Base-by-base conservation (phyloP, 2,797 vertebrate genomes). In the Labroides dimidiatus region DNA sequence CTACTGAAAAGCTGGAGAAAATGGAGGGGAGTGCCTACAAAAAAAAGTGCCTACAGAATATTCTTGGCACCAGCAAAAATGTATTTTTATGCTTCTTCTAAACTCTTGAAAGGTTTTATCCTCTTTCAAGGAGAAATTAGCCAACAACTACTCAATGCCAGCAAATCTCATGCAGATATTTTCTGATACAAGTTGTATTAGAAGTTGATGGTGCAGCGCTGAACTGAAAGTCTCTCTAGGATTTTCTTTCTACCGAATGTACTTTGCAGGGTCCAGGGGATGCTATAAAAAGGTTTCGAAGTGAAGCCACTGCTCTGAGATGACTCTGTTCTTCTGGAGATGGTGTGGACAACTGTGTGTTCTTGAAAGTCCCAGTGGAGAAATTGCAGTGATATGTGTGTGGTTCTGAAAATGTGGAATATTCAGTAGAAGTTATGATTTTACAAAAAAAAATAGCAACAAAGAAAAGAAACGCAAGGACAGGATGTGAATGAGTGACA, bases 401-500 rank as follows among this genome's bases (percentile, higher is more conserved):
- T 44, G n/a, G 54, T 15, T 2, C 16, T 57, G n/a, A 36, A 49
- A 1, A 11, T 37, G 27, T 27, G 10, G 0, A 49, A 56, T 72
- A 61, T 36, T 19, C 21, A 59, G 67, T 47, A 2, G 1, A 61
- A 54, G 57, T 44, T n/a, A 67, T 57, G 42, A 49, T 24, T 58
- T 62, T 1, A 0, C n/a, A 24, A 43, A 71, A 66, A 36, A 4
- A 15, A 36, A 48, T 44, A 54, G 62, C 11, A 58, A 62, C 59
- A 66, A 59, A 74, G 66, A 44, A 57, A 39, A 48, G 57, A 57
- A 71, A 60, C 42, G 11, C 56, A 44, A 71, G 76, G 57, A 54
- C 30, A 19, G 56, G 56, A 54, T 64, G 49, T 48, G 54, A 64
- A 58, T 44, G 61, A 78, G 70, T 87, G 79, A 79, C 54, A 30